Base-by-base conservation (phyloP, 2,797 vertebrate genomes). In the Sebastes iracundus region DNA sequence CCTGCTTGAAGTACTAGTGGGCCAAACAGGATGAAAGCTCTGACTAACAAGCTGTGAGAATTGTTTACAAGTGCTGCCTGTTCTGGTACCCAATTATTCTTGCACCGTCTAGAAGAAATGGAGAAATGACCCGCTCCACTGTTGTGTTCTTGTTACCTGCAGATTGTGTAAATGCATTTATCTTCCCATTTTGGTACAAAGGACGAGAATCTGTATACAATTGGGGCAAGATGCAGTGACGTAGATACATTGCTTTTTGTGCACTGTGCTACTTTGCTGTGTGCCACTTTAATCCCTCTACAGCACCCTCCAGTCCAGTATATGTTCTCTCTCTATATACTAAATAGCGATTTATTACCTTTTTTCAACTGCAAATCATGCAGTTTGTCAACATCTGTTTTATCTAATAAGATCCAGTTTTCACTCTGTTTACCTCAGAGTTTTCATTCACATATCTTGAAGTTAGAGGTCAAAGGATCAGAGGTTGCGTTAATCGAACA, bases 401-500 rank as follows among this genome's bases (percentile, higher is more conserved):
- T 38, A 38, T 38, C 38, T 38, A 14, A 38, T 38, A 38, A 38
- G 38, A 38, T 38, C 38, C 38, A 38, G 38, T 38, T 38, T 38
- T 38, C 13, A 14, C 38, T 38, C 0, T 42, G 13, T 14, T 42
- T 0, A 6, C 38, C 13, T 42, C 13, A 42, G 38, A 14, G 38
- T 14, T 42, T 38, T 38, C 13, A 38, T 38, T 38, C 35, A 38
- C 35, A 38, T 38, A 38, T 38, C 35, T 38, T 38, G 35, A 38
- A 0, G 35, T 38, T 0, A 38, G 35, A 38, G 13, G 2, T 38
- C 38, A 42, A 42, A 0, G 38, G 38, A 42, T 1, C 13, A 42
- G 2, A 42, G 38, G 38, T 42, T 42, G 38, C 2, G 38, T 6
- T 42, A 42, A 14, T 0, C 1, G 38, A 42, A 42, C 38, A 14